Evolutionary conservation across 2,113 vertebrate genomes (phyloP).

Genomic region (Colius striatus): DNA sequence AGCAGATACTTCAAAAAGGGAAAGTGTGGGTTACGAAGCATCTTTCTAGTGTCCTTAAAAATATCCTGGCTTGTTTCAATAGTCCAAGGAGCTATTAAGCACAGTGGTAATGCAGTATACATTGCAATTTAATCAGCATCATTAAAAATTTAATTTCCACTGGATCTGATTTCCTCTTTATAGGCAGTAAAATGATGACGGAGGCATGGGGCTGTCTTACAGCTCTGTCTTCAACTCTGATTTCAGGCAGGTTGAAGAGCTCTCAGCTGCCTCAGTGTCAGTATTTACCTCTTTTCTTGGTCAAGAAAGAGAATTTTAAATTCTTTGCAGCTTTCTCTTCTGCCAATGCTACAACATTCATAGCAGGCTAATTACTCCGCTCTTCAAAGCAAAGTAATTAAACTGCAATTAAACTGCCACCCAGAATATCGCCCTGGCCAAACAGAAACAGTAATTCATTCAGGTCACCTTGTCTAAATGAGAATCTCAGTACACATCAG

Average conservation of each 20-base stretch:
- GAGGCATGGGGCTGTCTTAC: background rate
- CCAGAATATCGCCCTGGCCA: background rate
- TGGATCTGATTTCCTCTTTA: background rate
- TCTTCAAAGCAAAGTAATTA: background rate
- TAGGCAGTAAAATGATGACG: background rate
- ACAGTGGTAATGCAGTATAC: background rate
- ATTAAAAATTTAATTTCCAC: background rate
- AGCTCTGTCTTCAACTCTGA: background rate
- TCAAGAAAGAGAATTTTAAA: background rate
- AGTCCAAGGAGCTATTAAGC: background rate
- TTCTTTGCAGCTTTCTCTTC: background rate
- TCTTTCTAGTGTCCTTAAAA: background rate
- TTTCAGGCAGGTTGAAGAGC: background rate
- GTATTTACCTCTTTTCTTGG: background rate
- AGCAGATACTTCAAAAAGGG: background rate
- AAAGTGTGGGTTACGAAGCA: background rate
- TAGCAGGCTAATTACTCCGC: background rate
- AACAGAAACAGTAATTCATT: background rate
- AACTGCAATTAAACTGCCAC: background rate
- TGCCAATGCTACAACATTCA: background rate
- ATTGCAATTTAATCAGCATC: background rate
- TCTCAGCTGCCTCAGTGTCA: background rate
- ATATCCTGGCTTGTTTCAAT: background rate
- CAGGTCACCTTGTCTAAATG: background rate
- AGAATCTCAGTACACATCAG: background rate